These are phyloP conservation scores for Aegotheles bennettii DNA, from an alignment of 2,113 vertebrate genomes.

Conservation along the genomic window DNA sequence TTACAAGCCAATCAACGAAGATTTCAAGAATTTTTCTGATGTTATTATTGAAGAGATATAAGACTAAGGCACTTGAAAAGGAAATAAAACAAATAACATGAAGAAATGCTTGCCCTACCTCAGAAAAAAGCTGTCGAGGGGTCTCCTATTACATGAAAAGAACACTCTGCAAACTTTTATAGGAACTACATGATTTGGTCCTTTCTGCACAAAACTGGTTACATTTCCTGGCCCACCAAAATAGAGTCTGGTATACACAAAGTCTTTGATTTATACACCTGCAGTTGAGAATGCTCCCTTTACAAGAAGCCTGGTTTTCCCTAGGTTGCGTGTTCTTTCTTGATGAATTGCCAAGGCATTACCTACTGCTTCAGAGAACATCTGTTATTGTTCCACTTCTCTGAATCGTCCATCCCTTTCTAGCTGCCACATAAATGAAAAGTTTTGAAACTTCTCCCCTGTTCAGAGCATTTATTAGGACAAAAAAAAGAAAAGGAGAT, in stretches of 20 bases:
- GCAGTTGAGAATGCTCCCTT: slow-evolving; percentile 11
- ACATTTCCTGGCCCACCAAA: slow-evolving; percentile 12
- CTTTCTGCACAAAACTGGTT: background rate
- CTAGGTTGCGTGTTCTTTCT: background rate
- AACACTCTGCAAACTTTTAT: background rate
- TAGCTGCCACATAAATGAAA: background rate
- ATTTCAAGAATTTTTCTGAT: background rate
- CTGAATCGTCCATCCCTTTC: background rate
- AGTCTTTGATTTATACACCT: slow-evolving; percentile 42
- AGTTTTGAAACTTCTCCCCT: background rate
- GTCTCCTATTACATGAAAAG: background rate
- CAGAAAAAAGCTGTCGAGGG: background rate
- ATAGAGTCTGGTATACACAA: background rate
- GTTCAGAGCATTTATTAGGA: background rate
- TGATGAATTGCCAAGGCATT: slow-evolving; percentile 19
- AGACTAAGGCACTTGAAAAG: background rate
- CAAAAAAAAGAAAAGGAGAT: background rate
- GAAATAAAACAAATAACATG: background rate
- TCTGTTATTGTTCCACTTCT: background rate
- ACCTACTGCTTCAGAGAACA: slow-evolving; percentile 40
- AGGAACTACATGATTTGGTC: background rate
- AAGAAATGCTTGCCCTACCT: background rate
- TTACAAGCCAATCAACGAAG: background rate
- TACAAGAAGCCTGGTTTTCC: slow-evolving; percentile 43
- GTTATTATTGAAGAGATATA: background rate